Evolutionary conservation across 2,797 vertebrate genomes (phyloP).

Genomic region (Coluber constrictor): DNA sequence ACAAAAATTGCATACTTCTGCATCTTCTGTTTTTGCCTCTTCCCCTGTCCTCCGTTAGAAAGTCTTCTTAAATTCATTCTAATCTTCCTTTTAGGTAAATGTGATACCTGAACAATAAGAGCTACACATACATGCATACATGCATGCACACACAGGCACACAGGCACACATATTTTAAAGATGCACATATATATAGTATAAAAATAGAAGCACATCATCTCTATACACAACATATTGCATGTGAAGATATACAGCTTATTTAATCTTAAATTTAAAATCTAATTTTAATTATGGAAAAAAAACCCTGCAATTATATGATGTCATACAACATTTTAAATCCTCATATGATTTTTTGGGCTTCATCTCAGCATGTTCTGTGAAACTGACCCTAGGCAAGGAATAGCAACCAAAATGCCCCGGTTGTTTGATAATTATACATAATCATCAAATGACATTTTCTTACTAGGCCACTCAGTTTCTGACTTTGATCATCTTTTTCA

Average conservation of each 20-base stretch:
- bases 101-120: background rate
- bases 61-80: background rate
- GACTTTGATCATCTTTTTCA: background rate
- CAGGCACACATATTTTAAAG: background rate
- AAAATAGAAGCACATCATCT: background rate
- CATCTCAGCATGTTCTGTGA: background rate
- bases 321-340: background rate
- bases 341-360: background rate
- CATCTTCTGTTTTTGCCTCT: background rate
- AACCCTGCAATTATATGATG: background rate
- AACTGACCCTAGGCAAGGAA: background rate
- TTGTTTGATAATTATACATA: background rate
- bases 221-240: background rate
- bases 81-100: background rate
- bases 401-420: background rate
- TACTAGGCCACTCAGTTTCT: background rate
- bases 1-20: background rate
- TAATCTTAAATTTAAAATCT: background rate
- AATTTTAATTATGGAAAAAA: background rate
- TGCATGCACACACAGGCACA: background rate
- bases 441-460: background rate
- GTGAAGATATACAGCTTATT: background rate
- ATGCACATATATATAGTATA: background rate
- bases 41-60: background rate
- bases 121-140: background rate